Conservation (phyloP, 2,113 vertebrate genomes). For the Corvus cornix region DNA sequence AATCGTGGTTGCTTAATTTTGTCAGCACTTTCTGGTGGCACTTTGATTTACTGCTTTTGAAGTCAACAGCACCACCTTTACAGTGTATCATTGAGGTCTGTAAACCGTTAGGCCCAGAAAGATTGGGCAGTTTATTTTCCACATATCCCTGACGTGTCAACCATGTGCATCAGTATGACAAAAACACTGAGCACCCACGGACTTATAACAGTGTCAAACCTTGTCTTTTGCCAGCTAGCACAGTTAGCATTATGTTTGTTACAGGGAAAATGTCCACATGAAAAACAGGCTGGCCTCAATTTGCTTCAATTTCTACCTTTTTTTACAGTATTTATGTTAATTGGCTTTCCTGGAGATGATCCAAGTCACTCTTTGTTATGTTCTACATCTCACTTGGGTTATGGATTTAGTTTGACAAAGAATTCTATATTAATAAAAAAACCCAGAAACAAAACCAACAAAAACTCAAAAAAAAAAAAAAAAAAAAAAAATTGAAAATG, state of each 20-base stretch:
- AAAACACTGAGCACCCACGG: background rate
- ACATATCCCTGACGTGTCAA: background rate
- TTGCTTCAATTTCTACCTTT: background rate
- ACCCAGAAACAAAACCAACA: background rate
- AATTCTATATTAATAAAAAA: background rate
- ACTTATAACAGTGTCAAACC: slow-evolving; percentile 23
- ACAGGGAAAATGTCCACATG: background rate
- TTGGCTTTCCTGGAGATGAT: background rate
- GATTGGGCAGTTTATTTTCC: slow-evolving; percentile 53
- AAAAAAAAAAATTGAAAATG: background rate
- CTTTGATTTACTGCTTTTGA: slow-evolving; percentile 28
- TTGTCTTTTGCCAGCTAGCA: background rate
- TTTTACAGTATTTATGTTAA: background rate
- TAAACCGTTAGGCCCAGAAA: slow-evolving; percentile 27
- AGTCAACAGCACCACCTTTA: slow-evolving; percentile 21
- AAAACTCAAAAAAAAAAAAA: background rate
- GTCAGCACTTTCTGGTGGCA: slow-evolving; percentile 17
- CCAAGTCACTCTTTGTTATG: background rate
- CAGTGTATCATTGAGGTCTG: slow-evolving; percentile 36
- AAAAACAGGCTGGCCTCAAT: background rate
- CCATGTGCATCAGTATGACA: background rate
- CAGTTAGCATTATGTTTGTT: background rate
- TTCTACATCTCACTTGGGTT: background rate
- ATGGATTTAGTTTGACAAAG: background rate
- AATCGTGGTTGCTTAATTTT: slow-evolving; percentile 37